Evolutionary conservation across 1,140 invertebrate genomes (phyloP), one percentile per base, ranked within the genome.

Genomic region (Pseudomyrmex gracilis): DNA sequence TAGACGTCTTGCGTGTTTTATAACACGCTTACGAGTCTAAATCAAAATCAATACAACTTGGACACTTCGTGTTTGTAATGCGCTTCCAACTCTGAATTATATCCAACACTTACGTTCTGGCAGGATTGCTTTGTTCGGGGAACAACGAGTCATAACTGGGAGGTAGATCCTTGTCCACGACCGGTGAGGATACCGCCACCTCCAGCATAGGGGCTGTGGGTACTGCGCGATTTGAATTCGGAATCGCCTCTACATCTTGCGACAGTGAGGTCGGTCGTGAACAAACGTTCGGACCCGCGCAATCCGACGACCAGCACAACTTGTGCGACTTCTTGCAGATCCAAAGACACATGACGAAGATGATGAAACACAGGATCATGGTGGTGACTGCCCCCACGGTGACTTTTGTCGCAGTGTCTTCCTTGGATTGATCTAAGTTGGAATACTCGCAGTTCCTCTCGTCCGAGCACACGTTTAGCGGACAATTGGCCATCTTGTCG

Each of bases 81-180:
- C 24, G 51, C 47, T 67, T 66, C 73, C 57, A 71, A 47, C 24
- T 17, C 51, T 51, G 47, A 70, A 64, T 34, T 51, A 60, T 64
- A 63, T 57, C 20, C 22, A 78, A 55, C 63, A 63, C 70, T 90
- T 88, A 92, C 68, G 88, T 89, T 77, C 88, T 88, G 34, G 87
- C 60, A 53, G 85, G 70, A 84, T 90, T 92, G 24, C 84, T 78
- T 63, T 90, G 90, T 86, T 93, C 90, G 0, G 94, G 94, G 82
- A 94, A 94, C 45, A 94, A 85, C 2, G 94, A 94, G 73, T 94
- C 93, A 24, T 94, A 94, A 68, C 93, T 94, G 5, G 94, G 94
- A 4, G 94, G 94, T 58, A 94, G 85, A 87, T 94, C 93, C 58
- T 94, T 94, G 58, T 94, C 92, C 4, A 89, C 87, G 13, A 92